Percentiles rank a stretch among this genome's conserved stretches.
phyloP scores from a whole-genome alignment of 2,888 invertebrate genomes.

The Allolobophora icterica region DNA sequence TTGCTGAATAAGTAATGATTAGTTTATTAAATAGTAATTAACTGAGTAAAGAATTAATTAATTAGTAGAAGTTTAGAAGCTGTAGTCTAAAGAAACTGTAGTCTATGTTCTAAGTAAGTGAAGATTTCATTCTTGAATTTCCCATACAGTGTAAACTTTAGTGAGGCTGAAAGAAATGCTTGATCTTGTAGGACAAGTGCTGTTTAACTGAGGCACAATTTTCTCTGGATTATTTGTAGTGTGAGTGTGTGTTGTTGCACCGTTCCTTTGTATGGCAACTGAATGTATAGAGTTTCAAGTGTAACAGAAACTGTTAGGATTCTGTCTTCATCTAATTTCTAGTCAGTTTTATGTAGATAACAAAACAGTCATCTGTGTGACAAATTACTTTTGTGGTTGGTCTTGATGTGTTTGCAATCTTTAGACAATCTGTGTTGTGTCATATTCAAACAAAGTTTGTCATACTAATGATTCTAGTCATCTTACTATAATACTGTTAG shows the following conservation, averaged over 20 bases:
- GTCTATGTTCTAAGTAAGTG: background rate
- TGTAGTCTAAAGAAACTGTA: background rate
- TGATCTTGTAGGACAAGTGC: background rate
- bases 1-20: background rate
- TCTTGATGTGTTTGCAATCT: background rate
- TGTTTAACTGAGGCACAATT: slow-evolving; percentile 1
- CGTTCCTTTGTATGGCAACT: background rate
- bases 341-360: background rate
- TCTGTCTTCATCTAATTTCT: background rate
- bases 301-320: background rate
- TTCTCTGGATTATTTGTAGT: background rate
- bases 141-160: background rate
- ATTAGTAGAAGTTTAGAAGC: background rate
- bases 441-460: background rate
- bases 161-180: slow-evolving; percentile 10
- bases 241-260: background rate
- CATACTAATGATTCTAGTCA: background rate
- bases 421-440: background rate
- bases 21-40: background rate
- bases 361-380: background rate
- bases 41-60: too few species aligned
- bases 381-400: too few species aligned
- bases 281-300: background rate
- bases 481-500: background rate
- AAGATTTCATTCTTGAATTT: background rate